Evolutionary conservation across 1,140 invertebrate species (phyloP).

Genomic region (Aphidius ervi): DNA sequence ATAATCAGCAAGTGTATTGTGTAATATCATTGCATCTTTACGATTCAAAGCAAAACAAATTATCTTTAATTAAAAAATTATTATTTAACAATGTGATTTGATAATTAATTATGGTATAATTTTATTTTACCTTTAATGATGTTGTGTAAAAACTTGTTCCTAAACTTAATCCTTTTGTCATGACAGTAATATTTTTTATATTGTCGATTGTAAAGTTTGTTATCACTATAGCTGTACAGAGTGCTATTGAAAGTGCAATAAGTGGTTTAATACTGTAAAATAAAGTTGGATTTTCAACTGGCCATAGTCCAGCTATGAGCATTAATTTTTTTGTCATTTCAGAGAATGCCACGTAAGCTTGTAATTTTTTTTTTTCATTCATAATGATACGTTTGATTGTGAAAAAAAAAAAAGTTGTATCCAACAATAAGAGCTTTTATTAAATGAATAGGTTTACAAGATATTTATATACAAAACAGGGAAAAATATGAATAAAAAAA

Average conservation of each 20-base stretch:
- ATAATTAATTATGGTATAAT: background rate
- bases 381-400: no score
- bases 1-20: background rate
- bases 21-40: background rate
- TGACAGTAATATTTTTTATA: background rate
- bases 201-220: background rate
- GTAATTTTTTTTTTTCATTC: no score
- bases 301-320: background rate
- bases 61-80: background rate
- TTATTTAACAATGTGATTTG: background rate
- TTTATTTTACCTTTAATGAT: background rate
- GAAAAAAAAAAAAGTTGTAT: no score
- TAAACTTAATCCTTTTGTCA: slow-evolving; percentile 7
- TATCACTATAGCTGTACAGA: background rate
- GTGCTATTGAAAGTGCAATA: background rate
- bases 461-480: no score
- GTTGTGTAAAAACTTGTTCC: slow-evolving; percentile 5
- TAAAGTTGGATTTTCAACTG: background rate
- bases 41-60: slow-evolving; percentile 5
- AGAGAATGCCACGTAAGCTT: no score
- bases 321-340: background rate
- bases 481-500: no score
- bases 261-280: background rate
- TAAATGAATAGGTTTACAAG: no score
- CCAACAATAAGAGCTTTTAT: no score